phyloP scores from a whole-genome alignment of 2,113 vertebrate species.

The Ageneiosus marmoratus region DNA sequence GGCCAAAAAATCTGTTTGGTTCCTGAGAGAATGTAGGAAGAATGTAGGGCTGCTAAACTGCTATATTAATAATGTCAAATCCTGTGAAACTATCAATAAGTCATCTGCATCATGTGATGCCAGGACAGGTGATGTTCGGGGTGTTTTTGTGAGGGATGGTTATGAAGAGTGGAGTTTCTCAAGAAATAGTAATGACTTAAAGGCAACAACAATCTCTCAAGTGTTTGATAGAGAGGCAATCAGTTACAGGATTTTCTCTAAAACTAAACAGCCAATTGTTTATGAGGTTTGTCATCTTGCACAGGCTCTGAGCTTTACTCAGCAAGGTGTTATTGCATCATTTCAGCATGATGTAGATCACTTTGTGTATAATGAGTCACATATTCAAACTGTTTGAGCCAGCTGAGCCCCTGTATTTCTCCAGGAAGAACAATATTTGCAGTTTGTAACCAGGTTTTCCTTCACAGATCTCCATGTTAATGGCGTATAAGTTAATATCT shows the following conservation, averaged over 20 bases:
- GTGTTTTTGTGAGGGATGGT: conserved; percentile 38
- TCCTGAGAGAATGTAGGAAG: conserved; percentile 55
- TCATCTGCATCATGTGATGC: neutral
- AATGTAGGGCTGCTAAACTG: conserved; percentile 33
- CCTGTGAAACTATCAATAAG: conserved; percentile 33
- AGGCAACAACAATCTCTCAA: conserved; percentile 55
- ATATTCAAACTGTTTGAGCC: conserved; percentile 63
- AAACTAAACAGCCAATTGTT: conserved; percentile 65
- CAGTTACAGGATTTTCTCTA: conserved; percentile 30
- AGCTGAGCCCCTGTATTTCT: conserved; percentile 58
- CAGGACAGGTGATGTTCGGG: conserved; percentile 44
- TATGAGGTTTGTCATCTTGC: conserved; percentile 63
- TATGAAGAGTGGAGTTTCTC: conserved; percentile 15
- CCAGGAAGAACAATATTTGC: conserved; percentile 34
- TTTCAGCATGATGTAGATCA: conserved; percentile 71
- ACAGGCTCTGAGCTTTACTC: conserved; percentile 72
- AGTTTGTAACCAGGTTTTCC: conserved; percentile 32
- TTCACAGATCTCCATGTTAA: conserved; percentile 13
- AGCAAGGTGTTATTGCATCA: conserved; percentile 73
- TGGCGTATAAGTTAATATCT: conserved; percentile 12
- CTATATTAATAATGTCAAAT: conserved; percentile 50
- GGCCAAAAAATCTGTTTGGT: conserved; percentile 50
- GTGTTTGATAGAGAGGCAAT: conserved; percentile 60
- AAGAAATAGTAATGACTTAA: conserved; percentile 47
- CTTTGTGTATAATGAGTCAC: conserved; percentile 73